Evolutionary conservation across 2,888 invertebrate species (phyloP).

Genomic region (Cacoxenus indagator): DNA sequence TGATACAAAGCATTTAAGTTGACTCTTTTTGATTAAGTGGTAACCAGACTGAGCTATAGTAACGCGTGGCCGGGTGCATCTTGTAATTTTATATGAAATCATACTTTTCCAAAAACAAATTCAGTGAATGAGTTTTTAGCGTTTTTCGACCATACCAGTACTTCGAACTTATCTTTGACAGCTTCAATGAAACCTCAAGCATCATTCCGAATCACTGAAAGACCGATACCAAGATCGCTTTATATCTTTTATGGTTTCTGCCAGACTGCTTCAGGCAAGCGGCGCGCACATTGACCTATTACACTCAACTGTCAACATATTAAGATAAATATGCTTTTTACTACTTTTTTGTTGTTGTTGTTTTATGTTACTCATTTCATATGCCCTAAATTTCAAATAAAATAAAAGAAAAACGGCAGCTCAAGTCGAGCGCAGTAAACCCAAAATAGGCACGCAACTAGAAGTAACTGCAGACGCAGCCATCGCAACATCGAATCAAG

Average conservation of each 20-base stretch:
- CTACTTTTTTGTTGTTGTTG: neutral
- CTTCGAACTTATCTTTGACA: too few relatives aligned
- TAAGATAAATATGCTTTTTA: slow-evolving; percentile 20
- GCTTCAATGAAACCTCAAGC: too few relatives aligned
- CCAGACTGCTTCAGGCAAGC: neutral
- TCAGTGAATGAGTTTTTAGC: too few relatives aligned
- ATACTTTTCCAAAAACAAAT: too few relatives aligned
- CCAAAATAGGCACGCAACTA: slow-evolving; percentile 12
- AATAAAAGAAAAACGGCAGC: neutral
- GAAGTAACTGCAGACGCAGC: slow-evolving; percentile 4
- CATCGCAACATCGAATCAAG: neutral
- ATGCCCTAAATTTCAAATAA: slow-evolving; percentile 9
- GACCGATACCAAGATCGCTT: too few relatives aligned
- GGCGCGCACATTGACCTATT: slow-evolving; percentile 11
- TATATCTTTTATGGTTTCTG: neutral
- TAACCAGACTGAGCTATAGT: too few relatives aligned
- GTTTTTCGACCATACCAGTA: too few relatives aligned
- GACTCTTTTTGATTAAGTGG: too few relatives aligned
- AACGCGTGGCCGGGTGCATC: too few relatives aligned
- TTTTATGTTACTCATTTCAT: neutral
- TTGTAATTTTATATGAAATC: too few relatives aligned
- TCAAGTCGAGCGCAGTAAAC: neutral
- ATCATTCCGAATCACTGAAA: too few relatives aligned
- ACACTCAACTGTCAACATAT: slow-evolving; percentile 20
- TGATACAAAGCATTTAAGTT: too few relatives aligned